These are phyloP conservation scores for Gavia stellata DNA, from an alignment of 2,113 vertebrate species.

Conservation along the genomic window DNA sequence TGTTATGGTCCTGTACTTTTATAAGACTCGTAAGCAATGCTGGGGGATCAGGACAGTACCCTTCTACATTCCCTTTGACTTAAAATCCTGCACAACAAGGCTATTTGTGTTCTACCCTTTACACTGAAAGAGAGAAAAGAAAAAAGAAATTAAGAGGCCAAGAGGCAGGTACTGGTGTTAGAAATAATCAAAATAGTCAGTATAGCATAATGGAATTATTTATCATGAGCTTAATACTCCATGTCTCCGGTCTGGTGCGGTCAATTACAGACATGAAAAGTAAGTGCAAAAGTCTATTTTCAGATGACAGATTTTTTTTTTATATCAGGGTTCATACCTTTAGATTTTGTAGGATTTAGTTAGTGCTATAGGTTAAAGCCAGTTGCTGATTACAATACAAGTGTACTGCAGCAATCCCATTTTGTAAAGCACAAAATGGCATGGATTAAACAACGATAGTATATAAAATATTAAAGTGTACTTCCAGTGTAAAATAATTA, in stretches of 20 bases:
- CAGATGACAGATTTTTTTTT: not conserved
- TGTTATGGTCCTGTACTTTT: not conserved
- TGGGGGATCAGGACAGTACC: not conserved
- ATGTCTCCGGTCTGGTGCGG: not conserved
- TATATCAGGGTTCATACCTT: not conserved
- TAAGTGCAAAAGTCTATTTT: not conserved
- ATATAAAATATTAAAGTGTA: conserved; percentile 33
- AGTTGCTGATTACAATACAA: not conserved
- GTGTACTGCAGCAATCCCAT: not conserved
- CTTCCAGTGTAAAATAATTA: conserved; percentile 39
- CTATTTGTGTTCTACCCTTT: not conserved
- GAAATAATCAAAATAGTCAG: not conserved
- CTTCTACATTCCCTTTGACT: not conserved
- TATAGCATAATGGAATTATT: not conserved
- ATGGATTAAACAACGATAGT: not conserved
- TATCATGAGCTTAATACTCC: not conserved
- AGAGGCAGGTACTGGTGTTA: not conserved
- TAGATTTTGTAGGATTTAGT: not conserved
- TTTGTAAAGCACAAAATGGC: not conserved
- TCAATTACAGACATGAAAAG: not conserved
- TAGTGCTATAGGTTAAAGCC: not conserved
- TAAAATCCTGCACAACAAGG: not conserved
- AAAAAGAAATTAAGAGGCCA: not conserved
- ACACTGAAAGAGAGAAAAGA: not conserved
- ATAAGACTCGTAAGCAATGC: not conserved